Evolutionary conservation across 2,888 invertebrate genomes (phyloP).

Genomic region (Polia nebulosa): DNA sequence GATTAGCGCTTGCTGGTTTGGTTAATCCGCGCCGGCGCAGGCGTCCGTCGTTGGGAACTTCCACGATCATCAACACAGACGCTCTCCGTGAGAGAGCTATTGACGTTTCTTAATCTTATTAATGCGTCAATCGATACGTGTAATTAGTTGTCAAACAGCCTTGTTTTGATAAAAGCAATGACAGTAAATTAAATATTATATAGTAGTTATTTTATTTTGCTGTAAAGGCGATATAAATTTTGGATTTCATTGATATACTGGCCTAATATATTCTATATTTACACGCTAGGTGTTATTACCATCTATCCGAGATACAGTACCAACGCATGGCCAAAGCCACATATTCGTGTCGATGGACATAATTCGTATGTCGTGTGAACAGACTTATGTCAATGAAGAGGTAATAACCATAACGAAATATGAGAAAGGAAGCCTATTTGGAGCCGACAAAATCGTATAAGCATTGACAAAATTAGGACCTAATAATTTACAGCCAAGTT

Average conservation of each 20-base stretch:
- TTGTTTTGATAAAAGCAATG: slow-evolving; percentile 28
- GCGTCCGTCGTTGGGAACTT: slow-evolving; percentile 78
- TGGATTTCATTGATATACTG: slow-evolving; percentile 19
- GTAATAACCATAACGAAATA: slow-evolving; percentile 78
- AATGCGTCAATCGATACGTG: slow-evolving; percentile 41
- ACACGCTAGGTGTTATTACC: neutral
- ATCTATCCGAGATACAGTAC: slow-evolving; percentile 5
- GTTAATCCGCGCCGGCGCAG: slow-evolving; percentile 81
- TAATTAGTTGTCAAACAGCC: slow-evolving; percentile 35
- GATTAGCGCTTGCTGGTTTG: slow-evolving; percentile 85
- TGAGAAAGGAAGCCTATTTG: slow-evolving; percentile 78
- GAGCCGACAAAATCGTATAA: slow-evolving; percentile 79
- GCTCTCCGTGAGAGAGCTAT: slow-evolving; percentile 65
- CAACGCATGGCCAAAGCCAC: slow-evolving; percentile 12
- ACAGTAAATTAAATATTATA: slow-evolving; percentile 29
- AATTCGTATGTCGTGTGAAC: slow-evolving; percentile 66
- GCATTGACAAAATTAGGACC: slow-evolving; percentile 81
- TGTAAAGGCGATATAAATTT: slow-evolving; percentile 21
- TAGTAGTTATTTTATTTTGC: slow-evolving; percentile 22
- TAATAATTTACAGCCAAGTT: slow-evolving; percentile 81
- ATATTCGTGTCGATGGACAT: slow-evolving; percentile 32
- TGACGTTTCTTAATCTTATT: slow-evolving; percentile 62
- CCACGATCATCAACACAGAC: slow-evolving; percentile 71
- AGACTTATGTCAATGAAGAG: slow-evolving; percentile 76
- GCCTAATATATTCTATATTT: slow-evolving; percentile 18